Base-by-base conservation (phyloP, 1,140 invertebrate genomes). In the Drosophila arizonae region DNA sequence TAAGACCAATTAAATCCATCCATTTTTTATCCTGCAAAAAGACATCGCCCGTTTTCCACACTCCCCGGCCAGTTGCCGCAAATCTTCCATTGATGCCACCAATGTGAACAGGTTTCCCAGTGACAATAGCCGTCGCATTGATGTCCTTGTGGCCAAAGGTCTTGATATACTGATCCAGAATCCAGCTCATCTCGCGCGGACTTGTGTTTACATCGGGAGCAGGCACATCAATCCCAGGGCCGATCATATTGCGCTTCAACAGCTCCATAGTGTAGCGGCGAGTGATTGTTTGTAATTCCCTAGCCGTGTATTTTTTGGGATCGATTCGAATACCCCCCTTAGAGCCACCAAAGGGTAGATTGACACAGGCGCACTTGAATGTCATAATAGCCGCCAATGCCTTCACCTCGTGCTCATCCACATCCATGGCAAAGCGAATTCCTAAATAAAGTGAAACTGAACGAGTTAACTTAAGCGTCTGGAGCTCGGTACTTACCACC, bases 381-480 rank as follows among this genome's bases (percentile, higher is more conserved):
- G 97, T 97, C 96, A 98, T 97, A 51, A 98, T 91, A 2, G 96
- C 94, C 11, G 97, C 95, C n/a, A 98, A 91, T 3, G 96, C 97
- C 88, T 96, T 97, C 1, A 98, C 96, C 90, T 97, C 96, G 84
- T 95, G 95, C 24, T 94, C 89, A 62, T 94, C 93, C 1, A 97
- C 96, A 79, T 96, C 94, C 77, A 93, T 79, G 26, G 95, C 95
- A 89, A 94, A 97, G 69, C 97, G 93, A 58, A 98, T 96, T 76
- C 96, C 96, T 96, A 1, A 8, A 3, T 2, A 28, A 9, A 68
- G 5, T 17, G 11, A 4, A n/a, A 15, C 2, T 39, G 17, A 13
- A 58, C 9, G 33, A 4, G 0, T 13, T 10, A 36, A 21, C 6
- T 26, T 24, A 26, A 24, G 8, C 13, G 54, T 17, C 1, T 17